Base-by-base conservation (phyloP, 1,140 invertebrate genomes). In the Rhopalosiphum padi region DNA sequence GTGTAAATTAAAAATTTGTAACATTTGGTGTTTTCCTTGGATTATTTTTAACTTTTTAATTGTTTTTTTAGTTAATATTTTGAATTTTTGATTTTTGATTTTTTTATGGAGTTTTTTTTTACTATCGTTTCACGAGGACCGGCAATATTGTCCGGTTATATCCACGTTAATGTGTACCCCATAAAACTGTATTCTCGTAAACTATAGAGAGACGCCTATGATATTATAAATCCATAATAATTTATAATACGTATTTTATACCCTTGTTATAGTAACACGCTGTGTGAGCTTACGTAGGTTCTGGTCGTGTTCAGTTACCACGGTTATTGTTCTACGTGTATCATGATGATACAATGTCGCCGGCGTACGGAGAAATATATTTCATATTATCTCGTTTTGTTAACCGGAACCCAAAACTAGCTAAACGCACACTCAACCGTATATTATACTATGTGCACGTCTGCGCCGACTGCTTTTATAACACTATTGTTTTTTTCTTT, bases 351-450 rank as follows among this genome's bases (percentile, higher is more conserved):
- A 89, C 48, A 89, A 53, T 18, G 46, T 53, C 87, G 6, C 25
- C n/a, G 87, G 4, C 87, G 18, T 53, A 35, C 48, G 30, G 22
- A 89, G 43, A 53, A 37, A 55, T 89, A 89, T 77, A 77, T 77
- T 77, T 77, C 15, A 37, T 89, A 53, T 37, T 55, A 89, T 89
- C 35, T 55, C 35, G 88, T 89, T 89, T 55, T n/a, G 88, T 89
- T 89, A 53, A 89, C 88, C 51, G 88, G 88, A 89, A 89, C 88
- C 88, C 15, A 37, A 41, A 41, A n/a, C 60, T 77, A 30, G 5
- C 60, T 77, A 77, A 77, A 86, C 85, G 55, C 51, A 89, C 51
- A 55, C 9, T 55, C 35, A 22, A 15, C 30, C 23, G 41, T 85
- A 85, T 85, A 83, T 82, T 35, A 35, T 41, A 83, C 22, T 82